These are phyloP conservation scores for Regulus satrapa DNA, from an alignment of 2,113 vertebrate species.

Conservation along the genomic window DNA sequence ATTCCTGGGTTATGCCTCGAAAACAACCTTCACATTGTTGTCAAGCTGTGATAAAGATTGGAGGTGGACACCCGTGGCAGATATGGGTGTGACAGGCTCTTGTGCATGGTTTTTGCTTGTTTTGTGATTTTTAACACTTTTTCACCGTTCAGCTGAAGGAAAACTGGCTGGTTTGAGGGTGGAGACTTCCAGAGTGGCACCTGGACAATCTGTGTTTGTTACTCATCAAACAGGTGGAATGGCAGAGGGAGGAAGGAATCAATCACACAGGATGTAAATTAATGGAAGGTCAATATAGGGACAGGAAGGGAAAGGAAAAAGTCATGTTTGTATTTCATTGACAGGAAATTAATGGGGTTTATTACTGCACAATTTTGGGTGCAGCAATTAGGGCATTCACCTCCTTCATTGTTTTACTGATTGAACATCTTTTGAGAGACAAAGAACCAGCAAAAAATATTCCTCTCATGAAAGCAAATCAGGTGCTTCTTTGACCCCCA, in stretches of 20 bases:
- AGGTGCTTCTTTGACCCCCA: background rate
- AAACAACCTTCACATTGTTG: background rate
- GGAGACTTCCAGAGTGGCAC: background rate
- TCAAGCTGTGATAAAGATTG: background rate
- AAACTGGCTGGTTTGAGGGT: background rate
- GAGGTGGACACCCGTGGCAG: background rate
- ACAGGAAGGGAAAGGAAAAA: background rate
- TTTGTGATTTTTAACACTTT: background rate
- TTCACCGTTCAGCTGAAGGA: background rate
- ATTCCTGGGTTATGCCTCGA: background rate
- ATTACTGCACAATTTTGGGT: background rate
- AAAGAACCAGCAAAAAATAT: background rate
- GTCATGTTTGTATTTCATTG: background rate
- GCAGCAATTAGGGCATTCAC: background rate
- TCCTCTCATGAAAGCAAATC: background rate
- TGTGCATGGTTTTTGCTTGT: background rate
- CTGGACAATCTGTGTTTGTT: background rate
- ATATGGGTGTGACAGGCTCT: background rate
- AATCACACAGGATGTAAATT: background rate
- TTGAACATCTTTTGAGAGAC: background rate
- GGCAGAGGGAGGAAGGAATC: background rate
- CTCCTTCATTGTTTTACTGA: background rate
- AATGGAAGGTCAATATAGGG: background rate
- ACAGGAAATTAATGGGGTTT: background rate
- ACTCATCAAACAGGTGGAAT: rapidly evolving